A percentile compares a stretch with the other conserved stretches of the same genome.
These are phyloP conservation scores for Panthera tigris DNA, from an alignment of 2,113 vertebrate species.

Conservation along the genomic window DNA sequence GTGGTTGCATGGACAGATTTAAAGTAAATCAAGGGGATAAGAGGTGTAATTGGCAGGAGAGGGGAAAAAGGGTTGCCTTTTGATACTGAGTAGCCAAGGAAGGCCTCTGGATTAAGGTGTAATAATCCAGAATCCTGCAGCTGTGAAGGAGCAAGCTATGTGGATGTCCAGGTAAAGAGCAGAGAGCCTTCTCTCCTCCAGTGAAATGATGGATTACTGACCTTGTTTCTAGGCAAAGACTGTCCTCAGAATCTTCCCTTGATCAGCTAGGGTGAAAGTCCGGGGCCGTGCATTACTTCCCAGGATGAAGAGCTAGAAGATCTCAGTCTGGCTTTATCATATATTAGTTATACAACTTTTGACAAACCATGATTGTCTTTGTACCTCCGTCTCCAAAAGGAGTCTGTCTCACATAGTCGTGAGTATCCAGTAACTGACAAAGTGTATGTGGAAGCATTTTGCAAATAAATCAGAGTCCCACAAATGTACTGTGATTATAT, in stretches of 20 bases:
- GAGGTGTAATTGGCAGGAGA: background rate
- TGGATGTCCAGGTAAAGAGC: background rate
- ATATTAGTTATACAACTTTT: background rate
- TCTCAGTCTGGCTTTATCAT: background rate
- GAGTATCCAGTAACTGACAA: background rate
- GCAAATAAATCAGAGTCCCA: background rate
- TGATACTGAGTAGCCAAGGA: background rate
- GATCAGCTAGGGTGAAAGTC: background rate
- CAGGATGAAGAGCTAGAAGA: background rate
- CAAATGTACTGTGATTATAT: background rate
- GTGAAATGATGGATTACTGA: background rate
- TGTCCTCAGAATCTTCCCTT: background rate
- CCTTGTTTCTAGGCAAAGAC: background rate
- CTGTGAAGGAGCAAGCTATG: background rate
- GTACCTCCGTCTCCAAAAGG: background rate
- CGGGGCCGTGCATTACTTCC: background rate
- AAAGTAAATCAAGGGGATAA: background rate
- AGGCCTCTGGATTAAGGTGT: background rate
- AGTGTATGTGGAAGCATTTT: background rate
- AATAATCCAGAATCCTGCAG: background rate
- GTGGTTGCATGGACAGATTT: background rate
- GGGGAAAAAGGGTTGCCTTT: background rate
- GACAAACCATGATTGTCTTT: background rate
- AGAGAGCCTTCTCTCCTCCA: background rate
- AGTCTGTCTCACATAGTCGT: background rate